These are phyloP conservation scores for Antheraea assamensis DNA, from an alignment of 2,888 invertebrate genomes.

Conservation along the genomic window DNA sequence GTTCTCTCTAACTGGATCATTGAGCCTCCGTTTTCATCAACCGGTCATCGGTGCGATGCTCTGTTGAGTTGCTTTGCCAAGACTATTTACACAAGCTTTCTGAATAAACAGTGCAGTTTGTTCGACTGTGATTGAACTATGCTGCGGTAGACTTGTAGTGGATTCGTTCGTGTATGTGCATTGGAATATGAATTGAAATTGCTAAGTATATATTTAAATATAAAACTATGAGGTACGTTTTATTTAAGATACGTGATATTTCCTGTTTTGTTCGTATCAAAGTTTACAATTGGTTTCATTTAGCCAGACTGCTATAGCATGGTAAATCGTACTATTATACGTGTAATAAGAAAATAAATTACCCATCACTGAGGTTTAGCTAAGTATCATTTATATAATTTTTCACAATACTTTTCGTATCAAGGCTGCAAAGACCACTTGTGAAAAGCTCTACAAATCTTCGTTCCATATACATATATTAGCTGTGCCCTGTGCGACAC, in stretches of 20 bases:
- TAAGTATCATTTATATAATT: too few species aligned
- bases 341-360: background rate
- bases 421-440: background rate
- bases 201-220: background rate
- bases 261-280: background rate
- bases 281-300: background rate
- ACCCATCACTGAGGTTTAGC: too few species aligned
- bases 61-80: conserved; percentile 51
- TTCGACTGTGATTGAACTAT: background rate
- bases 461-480: background rate
- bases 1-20: conserved; percentile 73
- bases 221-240: background rate
- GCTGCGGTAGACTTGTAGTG: background rate
- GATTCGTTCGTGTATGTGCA: background rate
- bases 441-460: background rate
- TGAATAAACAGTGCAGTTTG: conserved; percentile 59
- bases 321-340: background rate
- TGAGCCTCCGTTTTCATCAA: conserved; percentile 54
- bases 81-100: conserved; percentile 63
- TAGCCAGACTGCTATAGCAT: background rate
- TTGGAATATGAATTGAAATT: background rate
- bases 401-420: background rate
- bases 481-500: too few species aligned
- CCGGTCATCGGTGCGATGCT: conserved; percentile 54
- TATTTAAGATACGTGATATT: background rate